Evolutionary conservation across 1,140 invertebrate genomes (phyloP).

Genomic region (Muscidifurax raptorellus): DNA sequence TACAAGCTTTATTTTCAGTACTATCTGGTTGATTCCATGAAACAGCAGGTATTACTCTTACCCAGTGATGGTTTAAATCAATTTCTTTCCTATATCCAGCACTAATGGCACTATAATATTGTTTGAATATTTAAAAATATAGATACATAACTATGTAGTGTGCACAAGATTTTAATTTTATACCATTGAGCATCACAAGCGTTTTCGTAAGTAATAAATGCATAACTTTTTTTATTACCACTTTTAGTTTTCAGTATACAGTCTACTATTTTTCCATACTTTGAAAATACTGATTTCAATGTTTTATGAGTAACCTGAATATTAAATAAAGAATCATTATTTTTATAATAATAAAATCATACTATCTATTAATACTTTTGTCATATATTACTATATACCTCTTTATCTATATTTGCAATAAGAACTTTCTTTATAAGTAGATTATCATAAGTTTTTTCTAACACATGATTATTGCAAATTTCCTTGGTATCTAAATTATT

Average conservation of each 20-base stretch:
- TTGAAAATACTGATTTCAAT: constrained; percentile 61
- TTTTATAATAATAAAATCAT: not conserved
- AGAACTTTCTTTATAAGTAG: constrained; percentile 70
- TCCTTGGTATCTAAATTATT: not conserved
- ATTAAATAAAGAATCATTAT: constrained; percentile 37
- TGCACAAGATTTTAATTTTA: not conserved
- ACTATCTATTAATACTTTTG: constrained; percentile 19
- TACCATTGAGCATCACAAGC: constrained; percentile 61
- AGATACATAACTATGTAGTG: no score
- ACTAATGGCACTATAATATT: constrained; percentile 59
- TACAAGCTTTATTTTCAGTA: constrained; percentile 61
- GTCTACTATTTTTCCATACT: constrained; percentile 65
- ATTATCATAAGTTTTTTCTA: constrained; percentile 56
- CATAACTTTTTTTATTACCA: constrained; percentile 63
- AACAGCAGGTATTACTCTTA: constrained; percentile 67
- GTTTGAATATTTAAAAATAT: no score
- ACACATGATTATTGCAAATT: not conserved
- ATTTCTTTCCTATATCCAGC: constrained; percentile 60
- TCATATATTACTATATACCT: constrained; percentile 58
- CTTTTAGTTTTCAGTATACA: constrained; percentile 65
- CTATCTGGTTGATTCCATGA: constrained; percentile 71
- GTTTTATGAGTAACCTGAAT: constrained; percentile 66
- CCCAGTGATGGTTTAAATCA: constrained; percentile 63
- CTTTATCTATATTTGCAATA: constrained; percentile 66
- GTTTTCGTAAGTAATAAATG: constrained; percentile 65